Conservation (phyloP, 92 coral and sea anemone genomes). For the Desmophyllum pertusum region DNA sequence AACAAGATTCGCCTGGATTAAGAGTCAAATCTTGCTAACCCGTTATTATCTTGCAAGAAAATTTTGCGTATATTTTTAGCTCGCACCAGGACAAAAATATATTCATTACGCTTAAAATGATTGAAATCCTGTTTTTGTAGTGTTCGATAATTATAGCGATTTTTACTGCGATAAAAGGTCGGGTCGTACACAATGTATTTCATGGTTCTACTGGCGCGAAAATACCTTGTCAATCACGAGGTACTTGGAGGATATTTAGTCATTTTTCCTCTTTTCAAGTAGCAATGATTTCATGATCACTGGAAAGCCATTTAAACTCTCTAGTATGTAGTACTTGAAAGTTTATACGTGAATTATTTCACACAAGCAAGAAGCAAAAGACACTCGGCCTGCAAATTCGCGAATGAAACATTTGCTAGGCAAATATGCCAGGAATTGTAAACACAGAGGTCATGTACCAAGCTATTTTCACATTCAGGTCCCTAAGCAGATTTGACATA, state of each 20-base stretch:
- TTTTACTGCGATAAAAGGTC: constrained; percentile 6
- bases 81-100: constrained; percentile 3
- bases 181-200: constrained; percentile 9
- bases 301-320: not conserved
- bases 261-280: not conserved
- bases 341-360: not conserved
- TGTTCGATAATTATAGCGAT: constrained; percentile 11
- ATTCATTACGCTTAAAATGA: not conserved
- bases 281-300: not conserved
- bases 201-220: not conserved
- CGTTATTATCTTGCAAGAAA: not conserved
- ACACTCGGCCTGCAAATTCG: not conserved
- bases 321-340: not conserved
- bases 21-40: constrained; percentile 3
- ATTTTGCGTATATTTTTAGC: constrained; percentile 27
- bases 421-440: constrained; percentile 24
- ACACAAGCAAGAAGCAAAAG: not conserved
- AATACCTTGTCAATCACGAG: not conserved
- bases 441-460: not conserved
- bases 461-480: not conserved
- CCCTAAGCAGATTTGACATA: constrained; percentile 18
- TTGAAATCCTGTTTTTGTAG: constrained; percentile 20
- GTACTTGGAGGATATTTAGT: not conserved
- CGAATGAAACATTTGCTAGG: not conserved
- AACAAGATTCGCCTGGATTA: constrained; percentile 16